Evolutionary conservation across 1,140 invertebrate genomes (phyloP).

Genomic region (Drosophila kurseongensis): DNA sequence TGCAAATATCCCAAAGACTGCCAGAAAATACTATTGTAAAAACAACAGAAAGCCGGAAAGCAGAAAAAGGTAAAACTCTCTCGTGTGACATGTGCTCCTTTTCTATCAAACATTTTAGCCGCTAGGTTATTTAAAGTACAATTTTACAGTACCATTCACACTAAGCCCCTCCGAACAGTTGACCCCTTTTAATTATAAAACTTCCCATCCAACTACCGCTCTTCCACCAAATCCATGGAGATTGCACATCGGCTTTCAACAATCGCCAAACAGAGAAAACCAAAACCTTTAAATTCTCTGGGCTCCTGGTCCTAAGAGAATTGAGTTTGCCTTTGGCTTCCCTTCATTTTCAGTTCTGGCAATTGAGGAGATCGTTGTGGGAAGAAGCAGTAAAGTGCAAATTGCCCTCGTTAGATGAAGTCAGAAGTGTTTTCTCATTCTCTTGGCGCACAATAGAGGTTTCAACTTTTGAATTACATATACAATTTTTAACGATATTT

Average conservation of each 20-base stretch:
- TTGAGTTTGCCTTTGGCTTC: conserved; percentile 18
- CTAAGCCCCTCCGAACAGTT: conserved; percentile 16
- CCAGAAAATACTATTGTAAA: conserved; percentile 27
- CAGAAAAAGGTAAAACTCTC: conserved; percentile 3
- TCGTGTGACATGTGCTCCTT: conserved; percentile 28
- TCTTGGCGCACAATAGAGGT: conserved; percentile 22
- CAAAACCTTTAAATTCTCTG: conserved; percentile 29
- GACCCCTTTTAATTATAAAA: conserved; percentile 68
- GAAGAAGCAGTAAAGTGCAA: conserved; percentile 39
- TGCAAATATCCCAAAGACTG: conserved; percentile 59
- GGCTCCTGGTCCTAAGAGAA: neutral
- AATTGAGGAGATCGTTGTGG: conserved; percentile 31
- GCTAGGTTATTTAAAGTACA: conserved; percentile 24
- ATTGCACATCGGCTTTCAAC: conserved; percentile 28
- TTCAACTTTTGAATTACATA: conserved; percentile 16
- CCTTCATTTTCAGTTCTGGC: conserved; percentile 23
- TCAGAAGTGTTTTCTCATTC: conserved; percentile 21
- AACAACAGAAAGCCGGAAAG: conserved; percentile 19
- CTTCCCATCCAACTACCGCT: conserved; percentile 20
- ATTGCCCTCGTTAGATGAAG: conserved; percentile 51
- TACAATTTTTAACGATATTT: neutral
- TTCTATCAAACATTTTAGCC: conserved; percentile 18
- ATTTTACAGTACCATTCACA: conserved; percentile 5
- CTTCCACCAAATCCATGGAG: conserved; percentile 25
- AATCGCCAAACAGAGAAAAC: conserved; percentile 20